Conservation (phyloP, 2,113 vertebrate species). For the Phylloscopus trochilus region DNA sequence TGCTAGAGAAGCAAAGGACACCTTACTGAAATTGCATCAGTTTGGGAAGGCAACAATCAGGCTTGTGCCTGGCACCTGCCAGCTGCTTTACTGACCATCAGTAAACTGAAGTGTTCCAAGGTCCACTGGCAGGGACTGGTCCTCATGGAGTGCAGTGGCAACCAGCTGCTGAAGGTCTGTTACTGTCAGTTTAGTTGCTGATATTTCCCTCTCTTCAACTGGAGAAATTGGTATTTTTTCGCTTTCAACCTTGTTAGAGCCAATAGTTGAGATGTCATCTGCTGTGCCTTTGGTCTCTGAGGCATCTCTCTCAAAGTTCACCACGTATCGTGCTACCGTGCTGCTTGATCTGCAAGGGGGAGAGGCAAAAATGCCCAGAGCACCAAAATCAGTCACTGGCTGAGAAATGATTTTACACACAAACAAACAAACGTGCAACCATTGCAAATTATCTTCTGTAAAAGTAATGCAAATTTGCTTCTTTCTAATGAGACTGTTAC, state of each 20-base stretch:
- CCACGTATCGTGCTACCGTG: slow-evolving; percentile 76
- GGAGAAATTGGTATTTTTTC: slow-evolving; percentile 25
- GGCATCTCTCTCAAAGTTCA: slow-evolving; percentile 77
- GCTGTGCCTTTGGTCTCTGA: slow-evolving; percentile 51
- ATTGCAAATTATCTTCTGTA: background rate
- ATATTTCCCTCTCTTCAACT: slow-evolving; percentile 53
- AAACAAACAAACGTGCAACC: background rate
- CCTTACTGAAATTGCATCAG: background rate
- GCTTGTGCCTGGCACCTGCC: background rate
- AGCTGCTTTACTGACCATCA: slow-evolving; percentile 65
- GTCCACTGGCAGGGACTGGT: slow-evolving; percentile 79
- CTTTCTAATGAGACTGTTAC: background rate
- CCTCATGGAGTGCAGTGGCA: slow-evolving; percentile 77
- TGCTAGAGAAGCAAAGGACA: background rate
- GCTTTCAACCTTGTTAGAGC: slow-evolving; percentile 72
- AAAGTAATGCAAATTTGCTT: background rate
- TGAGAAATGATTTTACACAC: background rate
- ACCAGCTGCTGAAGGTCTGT: slow-evolving; percentile 78
- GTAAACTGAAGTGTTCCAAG: slow-evolving; percentile 80
- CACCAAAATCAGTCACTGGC: background rate
- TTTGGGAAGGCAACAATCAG: background rate
- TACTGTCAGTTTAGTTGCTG: slow-evolving; percentile 34
- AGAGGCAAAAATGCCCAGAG: background rate
- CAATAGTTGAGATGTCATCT: slow-evolving; percentile 65
- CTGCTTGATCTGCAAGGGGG: slow-evolving; percentile 74